phyloP scores from a whole-genome alignment of 2,113 vertebrate species.

The Corynorhinus townsendii region DNA sequence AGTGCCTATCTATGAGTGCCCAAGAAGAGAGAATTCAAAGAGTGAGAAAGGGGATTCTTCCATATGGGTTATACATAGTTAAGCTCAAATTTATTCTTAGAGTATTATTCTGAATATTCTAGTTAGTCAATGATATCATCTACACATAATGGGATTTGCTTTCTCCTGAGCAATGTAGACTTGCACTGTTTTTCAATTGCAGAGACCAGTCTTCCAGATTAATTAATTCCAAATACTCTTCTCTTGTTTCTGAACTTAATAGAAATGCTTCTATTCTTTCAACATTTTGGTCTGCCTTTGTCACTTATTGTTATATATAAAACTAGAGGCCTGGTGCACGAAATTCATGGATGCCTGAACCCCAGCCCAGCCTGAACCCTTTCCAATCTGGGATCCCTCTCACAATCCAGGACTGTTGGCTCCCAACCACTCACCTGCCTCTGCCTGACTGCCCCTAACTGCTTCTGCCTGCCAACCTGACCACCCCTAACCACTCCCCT shows the following conservation, averaged over 20 bases:
- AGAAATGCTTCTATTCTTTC: background rate
- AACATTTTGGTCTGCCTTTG: background rate
- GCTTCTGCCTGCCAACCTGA: no score
- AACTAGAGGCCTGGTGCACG: no score
- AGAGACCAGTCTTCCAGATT: background rate
- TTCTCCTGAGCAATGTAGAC: background rate
- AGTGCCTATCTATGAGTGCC: background rate
- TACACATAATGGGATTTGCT: background rate
- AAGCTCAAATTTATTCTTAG: background rate
- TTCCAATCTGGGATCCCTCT: no score
- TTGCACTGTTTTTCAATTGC: background rate
- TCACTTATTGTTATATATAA: background rate
- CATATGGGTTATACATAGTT: background rate
- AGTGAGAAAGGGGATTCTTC: background rate
- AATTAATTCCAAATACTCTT: background rate
- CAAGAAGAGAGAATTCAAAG: background rate
- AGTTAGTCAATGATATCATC: background rate
- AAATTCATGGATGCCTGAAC: no score
- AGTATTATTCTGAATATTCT: background rate
- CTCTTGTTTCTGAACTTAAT: background rate
- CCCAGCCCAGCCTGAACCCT: no score
- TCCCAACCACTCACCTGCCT: no score
- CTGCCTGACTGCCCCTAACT: no score
- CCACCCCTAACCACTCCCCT: no score
- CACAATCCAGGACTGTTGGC: no score